Evolutionary conservation across 2,113 vertebrate genomes (phyloP), one percentile per base, ranked within the genome.

Genomic region (Ammospiza nelsoni): DNA sequence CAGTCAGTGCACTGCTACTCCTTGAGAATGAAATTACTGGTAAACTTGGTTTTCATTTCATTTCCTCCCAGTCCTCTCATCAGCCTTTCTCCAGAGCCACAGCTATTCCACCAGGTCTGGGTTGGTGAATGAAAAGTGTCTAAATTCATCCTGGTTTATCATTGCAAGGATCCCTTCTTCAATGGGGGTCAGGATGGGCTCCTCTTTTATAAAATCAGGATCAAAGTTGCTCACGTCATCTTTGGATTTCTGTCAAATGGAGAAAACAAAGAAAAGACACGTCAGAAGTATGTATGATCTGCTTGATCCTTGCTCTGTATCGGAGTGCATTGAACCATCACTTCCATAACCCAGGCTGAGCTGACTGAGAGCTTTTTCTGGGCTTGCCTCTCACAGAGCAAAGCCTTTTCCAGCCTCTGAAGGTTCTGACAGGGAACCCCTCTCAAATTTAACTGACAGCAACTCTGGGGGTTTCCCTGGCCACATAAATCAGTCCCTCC

Each of bases 201-300:
- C 99, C 91, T 99, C 99, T 89, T 98, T 99, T 72, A 99, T 99
- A 87, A 99, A 99, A 97, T 99, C 99, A 5, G 99, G 99, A 97
- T 99, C 99, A 78, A 99, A 99, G 97, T 99, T 99, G 97, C 99
- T 99, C 91, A 99, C 99, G 1, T 99, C 99, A 94, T 99, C 98
- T 78, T 98, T 96, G 28, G 98, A 98, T 99, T 99, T 99, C 99
- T 99, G 97, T 66, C 68, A 95, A 95, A 93, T 6, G 54, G 66
- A 90, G 96, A 90, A 97, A 63, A 92, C 79, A 97, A 96, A 81
- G 57, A 44, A 94, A 82, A 76, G 77, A 95, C 31, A 93, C 2
- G 41, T 82, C 57, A 78, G 16, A 81, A 58, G 28, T 11, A 6
- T 1, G 12, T 33, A 81, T n/a, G 23, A 23, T 24, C 57, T 58